Percentiles rank a stretch among this genome's conserved stretches.
Evolutionary conservation across 2,888 invertebrate species (phyloP).

Genomic region (Papilio protenor): DNA sequence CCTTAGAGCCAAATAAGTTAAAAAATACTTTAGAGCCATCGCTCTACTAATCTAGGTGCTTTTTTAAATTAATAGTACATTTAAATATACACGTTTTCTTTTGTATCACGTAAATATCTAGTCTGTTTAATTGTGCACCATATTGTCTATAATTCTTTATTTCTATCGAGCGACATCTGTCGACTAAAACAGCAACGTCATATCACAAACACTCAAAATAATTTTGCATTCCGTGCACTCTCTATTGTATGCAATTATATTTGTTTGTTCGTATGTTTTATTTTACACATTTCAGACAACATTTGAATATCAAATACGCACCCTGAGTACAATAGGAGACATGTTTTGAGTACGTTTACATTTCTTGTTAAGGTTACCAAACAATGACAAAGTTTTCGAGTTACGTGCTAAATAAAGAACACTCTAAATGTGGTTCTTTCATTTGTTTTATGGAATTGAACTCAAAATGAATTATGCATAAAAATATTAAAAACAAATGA

Average conservation of each 20-base stretch:
- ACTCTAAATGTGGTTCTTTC: neutral
- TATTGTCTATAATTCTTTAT: no score
- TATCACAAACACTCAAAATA: neutral
- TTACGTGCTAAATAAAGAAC: neutral
- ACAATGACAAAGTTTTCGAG: constrained; percentile 12
- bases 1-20: no score
- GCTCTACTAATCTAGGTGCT: no score
- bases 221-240: constrained; percentile 17
- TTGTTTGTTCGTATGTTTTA: constrained; percentile 16
- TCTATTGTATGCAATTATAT: constrained; percentile 19
- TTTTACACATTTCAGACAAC: constrained; percentile 3
- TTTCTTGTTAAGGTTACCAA: constrained; percentile 10
- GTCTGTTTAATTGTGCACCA: no score
- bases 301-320: constrained; percentile 7
- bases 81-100: no score
- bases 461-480: neutral
- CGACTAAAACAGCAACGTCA: neutral
- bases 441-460: neutral
- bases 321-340: neutral
- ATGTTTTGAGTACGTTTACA: constrained; percentile 23
- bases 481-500: neutral
- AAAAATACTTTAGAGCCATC: neutral
- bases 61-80: no score
- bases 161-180: neutral
- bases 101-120: no score